A percentile compares a stretch with the other conserved stretches of the same genome.
Evolutionary conservation across 2,113 vertebrate genomes (phyloP).

Genomic region (Tragelaphus imberbis): DNA sequence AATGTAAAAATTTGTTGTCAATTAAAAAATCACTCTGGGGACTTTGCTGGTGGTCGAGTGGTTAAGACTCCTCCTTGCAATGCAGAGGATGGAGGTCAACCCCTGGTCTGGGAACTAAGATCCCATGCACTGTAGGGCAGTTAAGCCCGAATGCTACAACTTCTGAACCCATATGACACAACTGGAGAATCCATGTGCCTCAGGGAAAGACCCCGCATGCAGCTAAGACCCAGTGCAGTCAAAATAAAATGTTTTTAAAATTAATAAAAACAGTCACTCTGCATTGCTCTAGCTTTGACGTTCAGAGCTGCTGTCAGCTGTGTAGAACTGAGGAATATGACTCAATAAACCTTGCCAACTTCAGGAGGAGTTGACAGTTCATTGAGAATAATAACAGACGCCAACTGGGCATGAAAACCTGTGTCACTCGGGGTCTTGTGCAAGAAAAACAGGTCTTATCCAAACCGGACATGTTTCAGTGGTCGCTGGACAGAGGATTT

Average conservation of each 20-base stretch:
- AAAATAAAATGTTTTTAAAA: not conserved
- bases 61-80: not conserved
- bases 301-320: not conserved
- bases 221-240: not conserved
- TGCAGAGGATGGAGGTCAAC: not conserved
- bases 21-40: slow-evolving; percentile 34
- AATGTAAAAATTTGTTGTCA: slow-evolving; percentile 45
- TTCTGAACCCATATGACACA: not conserved
- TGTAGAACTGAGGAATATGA: not conserved
- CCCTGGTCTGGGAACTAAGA: not conserved
- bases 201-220: fast-evolving
- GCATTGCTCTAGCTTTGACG: slow-evolving; percentile 19
- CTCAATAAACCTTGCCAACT: not conserved
- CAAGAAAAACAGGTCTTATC: fast-evolving
- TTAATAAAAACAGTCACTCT: slow-evolving; percentile 7
- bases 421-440: not conserved
- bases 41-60: not conserved
- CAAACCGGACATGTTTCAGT: not conserved
- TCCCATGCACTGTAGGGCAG: fast-evolving
- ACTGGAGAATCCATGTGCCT: not conserved
- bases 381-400: not conserved
- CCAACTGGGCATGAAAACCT: not conserved
- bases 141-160: not conserved
- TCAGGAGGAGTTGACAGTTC: not conserved
- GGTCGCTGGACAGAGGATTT: fast-evolving